Evolutionary conservation across 2,888 invertebrate genomes (phyloP).

Genomic region (Papilio gigon): DNA sequence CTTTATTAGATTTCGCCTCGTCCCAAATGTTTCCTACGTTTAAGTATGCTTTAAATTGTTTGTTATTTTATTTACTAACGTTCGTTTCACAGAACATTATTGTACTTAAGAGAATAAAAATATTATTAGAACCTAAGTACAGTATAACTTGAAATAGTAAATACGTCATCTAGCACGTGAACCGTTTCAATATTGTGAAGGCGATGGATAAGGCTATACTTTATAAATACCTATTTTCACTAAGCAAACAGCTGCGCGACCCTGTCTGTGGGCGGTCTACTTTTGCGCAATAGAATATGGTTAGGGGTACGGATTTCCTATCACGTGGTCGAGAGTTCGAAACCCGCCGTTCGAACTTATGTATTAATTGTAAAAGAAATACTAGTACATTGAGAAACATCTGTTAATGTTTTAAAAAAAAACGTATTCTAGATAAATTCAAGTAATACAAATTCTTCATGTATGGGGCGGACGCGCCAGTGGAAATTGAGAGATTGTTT

Average conservation of each 20-base stretch:
- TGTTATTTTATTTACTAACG: not conserved
- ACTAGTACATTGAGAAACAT: too few species aligned
- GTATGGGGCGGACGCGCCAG: too few species aligned
- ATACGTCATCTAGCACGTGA: constrained; percentile 11
- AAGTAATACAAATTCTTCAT: too few species aligned
- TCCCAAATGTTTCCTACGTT: constrained; percentile 2
- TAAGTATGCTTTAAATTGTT: not conserved
- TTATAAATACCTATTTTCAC: not conserved
- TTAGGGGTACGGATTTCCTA: too few species aligned
- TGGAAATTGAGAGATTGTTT: not conserved
- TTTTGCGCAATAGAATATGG: too few species aligned
- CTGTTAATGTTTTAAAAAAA: too few species aligned
- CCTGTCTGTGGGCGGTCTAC: too few species aligned
- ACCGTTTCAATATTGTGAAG: constrained; percentile 21
- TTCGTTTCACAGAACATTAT: not conserved
- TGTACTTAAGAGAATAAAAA: not conserved
- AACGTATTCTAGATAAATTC: too few species aligned
- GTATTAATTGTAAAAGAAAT: too few species aligned
- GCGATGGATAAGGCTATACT: not conserved
- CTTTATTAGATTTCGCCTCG: constrained; percentile 27
- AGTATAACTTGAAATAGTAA: constrained; percentile 10
- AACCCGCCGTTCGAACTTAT: too few species aligned
- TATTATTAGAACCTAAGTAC: not conserved
- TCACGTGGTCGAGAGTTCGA: too few species aligned
- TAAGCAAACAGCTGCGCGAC: not conserved